Evolutionary conservation across 2,113 vertebrate genomes (phyloP), one percentile per base, ranked within the genome.

Genomic region (Myodes glareolus): DNA sequence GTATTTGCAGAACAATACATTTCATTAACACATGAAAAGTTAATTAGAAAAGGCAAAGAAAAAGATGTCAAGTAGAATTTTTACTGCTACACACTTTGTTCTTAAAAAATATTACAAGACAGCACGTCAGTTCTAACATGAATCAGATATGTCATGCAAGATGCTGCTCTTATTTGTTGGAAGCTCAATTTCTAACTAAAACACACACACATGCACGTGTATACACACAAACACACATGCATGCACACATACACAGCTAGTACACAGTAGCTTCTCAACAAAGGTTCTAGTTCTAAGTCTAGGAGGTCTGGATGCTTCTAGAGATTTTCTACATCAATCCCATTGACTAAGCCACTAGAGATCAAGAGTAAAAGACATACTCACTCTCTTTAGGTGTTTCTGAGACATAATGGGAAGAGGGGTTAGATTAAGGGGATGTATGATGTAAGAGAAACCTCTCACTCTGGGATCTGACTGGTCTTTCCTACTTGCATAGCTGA

Each of bases 21-120:
- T 95, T 63, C 80, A 92, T 45, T 4, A 65, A 94, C 33, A 39
- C 13, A 85, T 80, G 33, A 94, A 92, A 90, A 92, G 29, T n/a
- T 92, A 88, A 86, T 78, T 65, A 91, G 91, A 17, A 82, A 58
- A 1, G 19, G 55, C 33, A 25, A 81, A 81, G 52, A n/a, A 68
- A 76, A 67, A n/a, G 55, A 68, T 52, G 72, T 42, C 5, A 84
- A 84, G 50, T 63, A 63, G 47, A 4, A 52, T 93, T 94, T 94
- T 95, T 9, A 96, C 21, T 31, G 6, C 9, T 93, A 31, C 39
- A 76, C 25, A 97, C 7, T 76, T 42, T 70, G 13, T 63, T 36
- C 16, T 6, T 14, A 68, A 68, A 63, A 55, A 55, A 94, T 39
- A 87, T 77, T 50, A 88, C 27, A 5, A 65, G 73, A 42, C 39